phyloP scores from a whole-genome alignment of 1,140 invertebrate genomes.

The Drosophila santomea region DNA sequence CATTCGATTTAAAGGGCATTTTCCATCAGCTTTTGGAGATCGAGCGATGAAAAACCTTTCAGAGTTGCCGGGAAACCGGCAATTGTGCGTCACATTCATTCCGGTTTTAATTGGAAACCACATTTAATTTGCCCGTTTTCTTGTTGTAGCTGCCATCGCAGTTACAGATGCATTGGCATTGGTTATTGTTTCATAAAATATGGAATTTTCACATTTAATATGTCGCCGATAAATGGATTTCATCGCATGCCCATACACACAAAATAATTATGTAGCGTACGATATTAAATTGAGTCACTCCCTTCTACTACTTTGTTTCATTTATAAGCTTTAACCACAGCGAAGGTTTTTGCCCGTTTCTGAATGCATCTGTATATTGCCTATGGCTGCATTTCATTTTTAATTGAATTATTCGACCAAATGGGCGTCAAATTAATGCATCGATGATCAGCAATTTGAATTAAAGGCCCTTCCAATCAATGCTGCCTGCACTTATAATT shows the following conservation, averaged over 20 bases:
- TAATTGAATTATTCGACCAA: slow-evolving; percentile 63
- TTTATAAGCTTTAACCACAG: slow-evolving; percentile 25
- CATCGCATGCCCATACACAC: slow-evolving; percentile 31
- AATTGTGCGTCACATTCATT: slow-evolving; percentile 45
- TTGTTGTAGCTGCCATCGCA: slow-evolving; percentile 12
- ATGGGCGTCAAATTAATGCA: slow-evolving; percentile 49
- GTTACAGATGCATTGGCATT: slow-evolving; percentile 21
- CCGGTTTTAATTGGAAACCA: slow-evolving; percentile 64
- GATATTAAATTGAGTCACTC: slow-evolving; percentile 57
- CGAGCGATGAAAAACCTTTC: background rate
- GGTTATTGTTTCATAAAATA: slow-evolving; percentile 53
- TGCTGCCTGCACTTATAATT: slow-evolving; percentile 19
- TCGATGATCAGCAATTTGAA: slow-evolving; percentile 37
- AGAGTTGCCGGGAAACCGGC: slow-evolving; percentile 15
- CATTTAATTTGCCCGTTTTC: slow-evolving; percentile 61
- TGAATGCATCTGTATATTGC: slow-evolving; percentile 20
- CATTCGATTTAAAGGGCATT: slow-evolving; percentile 21
- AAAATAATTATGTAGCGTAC: slow-evolving; percentile 49
- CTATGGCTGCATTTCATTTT: slow-evolving; percentile 62
- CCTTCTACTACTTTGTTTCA: slow-evolving; percentile 23
- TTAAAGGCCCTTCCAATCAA: slow-evolving; percentile 32
- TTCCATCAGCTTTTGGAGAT: slow-evolving; percentile 36
- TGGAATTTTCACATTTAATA: slow-evolving; percentile 54
- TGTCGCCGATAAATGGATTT: slow-evolving; percentile 58
- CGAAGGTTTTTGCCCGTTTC: slow-evolving; percentile 18